phyloP scores from a whole-genome alignment of 2,113 vertebrate species.

The Pleuronectes platessa region DNA sequence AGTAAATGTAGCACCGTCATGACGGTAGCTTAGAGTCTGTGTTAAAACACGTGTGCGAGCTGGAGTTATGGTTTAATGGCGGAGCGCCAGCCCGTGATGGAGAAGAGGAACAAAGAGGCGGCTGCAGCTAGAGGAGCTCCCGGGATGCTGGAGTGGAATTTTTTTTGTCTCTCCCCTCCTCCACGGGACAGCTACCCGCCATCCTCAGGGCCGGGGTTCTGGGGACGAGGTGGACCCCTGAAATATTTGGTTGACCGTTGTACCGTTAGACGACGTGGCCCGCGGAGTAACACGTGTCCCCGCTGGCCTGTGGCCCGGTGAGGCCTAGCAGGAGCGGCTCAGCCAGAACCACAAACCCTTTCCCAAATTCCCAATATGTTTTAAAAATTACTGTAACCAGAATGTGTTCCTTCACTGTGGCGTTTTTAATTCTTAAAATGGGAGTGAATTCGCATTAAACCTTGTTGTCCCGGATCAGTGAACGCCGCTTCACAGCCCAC shows the following conservation, averaged over 20 bases:
- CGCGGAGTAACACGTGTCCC: constrained; percentile 81
- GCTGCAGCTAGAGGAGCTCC: background rate
- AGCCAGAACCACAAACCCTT: background rate
- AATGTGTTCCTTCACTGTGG: too few relatives aligned
- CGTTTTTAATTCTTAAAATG: too few relatives aligned
- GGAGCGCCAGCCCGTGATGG: background rate
- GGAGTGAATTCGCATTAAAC: too few relatives aligned
- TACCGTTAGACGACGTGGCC: constrained; percentile 78
- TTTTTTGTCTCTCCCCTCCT: background rate
- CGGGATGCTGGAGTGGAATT: constrained; percentile 45
- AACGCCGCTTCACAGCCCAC: too few relatives aligned
- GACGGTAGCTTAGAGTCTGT: too few relatives aligned
- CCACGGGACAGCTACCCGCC: constrained; percentile 21
- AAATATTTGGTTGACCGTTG: constrained; percentile 61
- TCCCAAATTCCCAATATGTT: too few relatives aligned
- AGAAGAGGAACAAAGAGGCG: constrained; percentile 77
- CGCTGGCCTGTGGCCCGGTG: constrained; percentile 67
- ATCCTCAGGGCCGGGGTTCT: constrained; percentile 7
- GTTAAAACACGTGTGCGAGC: background rate
- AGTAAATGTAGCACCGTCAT: fast-evolving
- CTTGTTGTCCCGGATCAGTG: too few relatives aligned
- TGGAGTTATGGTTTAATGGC: too few relatives aligned
- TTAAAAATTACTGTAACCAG: too few relatives aligned
- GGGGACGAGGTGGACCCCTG: background rate
- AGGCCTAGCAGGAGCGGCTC: constrained; percentile 64